Evolutionary conservation across 1,140 invertebrate species (phyloP), one percentile per base, ranked within the genome.

Genomic region (Oncopodura yosiiana): DNA sequence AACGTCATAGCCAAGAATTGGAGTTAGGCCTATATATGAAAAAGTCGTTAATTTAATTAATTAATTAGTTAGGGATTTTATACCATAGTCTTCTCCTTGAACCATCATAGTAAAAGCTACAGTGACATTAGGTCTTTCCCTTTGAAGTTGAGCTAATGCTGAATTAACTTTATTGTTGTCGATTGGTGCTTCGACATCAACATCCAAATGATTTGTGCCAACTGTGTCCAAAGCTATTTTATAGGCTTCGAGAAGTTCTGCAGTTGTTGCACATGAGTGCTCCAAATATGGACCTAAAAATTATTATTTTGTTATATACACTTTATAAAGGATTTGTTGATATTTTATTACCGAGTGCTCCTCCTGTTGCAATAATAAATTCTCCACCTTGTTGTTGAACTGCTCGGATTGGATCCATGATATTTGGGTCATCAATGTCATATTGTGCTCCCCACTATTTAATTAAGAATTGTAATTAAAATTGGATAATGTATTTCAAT

Each of bases 61-160:
- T n/a, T n/a, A n/a, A n/a, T n/a, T n/a, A n/a, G n/a, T n/a, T n/a
- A n/a, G n/a, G n/a, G n/a, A n/a, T n/a, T n/a, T n/a, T n/a, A n/a
- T n/a, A n/a, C 65, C 65, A 29, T 65, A 66, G 29, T 66, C 65
- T 49, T 66, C 65, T 1, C 62, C 62, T 54, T 65, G 63, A 43
- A 65, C 32, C 44, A 53, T 55, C 9, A 60, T 19, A 12, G 58
- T 60, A 24, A 45, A 60, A 14, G 34, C 43, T 16, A 66, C 60
- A 5, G 60, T 65, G 3, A 61, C 60, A 18, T 30, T 21, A 8
- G 62, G 62, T 3, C 61, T 43, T 41, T 61, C 46, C 8, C 32
- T 23, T 42, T 66, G 64, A 9, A 66, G 26, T 39, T 54, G 48
- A 3, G 57, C 55, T 16, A 66, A 55, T 6, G 66, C 62, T 39